A percentile compares a stretch with the other conserved stretches of the same genome.
These are phyloP conservation scores for Drosophila watanabei DNA, from an alignment of 1,140 invertebrate genomes.

Conservation along the genomic window DNA sequence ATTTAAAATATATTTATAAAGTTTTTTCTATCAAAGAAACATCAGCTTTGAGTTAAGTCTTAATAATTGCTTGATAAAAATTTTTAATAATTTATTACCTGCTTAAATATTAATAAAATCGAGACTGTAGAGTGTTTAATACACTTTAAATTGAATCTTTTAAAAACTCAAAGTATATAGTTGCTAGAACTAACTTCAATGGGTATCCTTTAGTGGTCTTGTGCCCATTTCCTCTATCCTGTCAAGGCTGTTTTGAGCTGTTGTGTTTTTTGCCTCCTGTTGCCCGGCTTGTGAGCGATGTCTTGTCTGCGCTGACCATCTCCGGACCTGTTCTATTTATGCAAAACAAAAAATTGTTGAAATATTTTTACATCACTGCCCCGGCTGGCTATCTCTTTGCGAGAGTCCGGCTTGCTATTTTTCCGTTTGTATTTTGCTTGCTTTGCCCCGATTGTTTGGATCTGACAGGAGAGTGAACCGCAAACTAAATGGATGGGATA, in stretches of 20 bases:
- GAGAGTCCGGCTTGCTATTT: constrained; percentile 57
- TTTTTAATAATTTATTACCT: background rate
- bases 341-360: constrained; percentile 23
- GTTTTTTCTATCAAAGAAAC: no score
- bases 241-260: constrained; percentile 11
- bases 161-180: no score
- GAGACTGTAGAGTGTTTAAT: accelerated
- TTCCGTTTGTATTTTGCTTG: constrained; percentile 43
- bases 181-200: background rate
- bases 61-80: background rate
- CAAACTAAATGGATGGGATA: constrained; percentile 56
- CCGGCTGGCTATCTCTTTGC: constrained; percentile 22
- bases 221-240: background rate
- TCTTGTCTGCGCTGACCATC: constrained; percentile 42
- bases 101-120: background rate
- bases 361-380: constrained; percentile 60
- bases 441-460: constrained; percentile 29
- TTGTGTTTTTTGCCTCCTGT: constrained; percentile 14
- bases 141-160: background rate
- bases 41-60: background rate
- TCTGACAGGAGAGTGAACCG: constrained; percentile 48
- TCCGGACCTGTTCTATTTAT: constrained; percentile 27
- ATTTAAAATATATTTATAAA: no score
- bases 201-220: constrained; percentile 8
- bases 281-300: constrained; percentile 37